Percentiles rank a stretch among this genome's conserved stretches.
Evolutionary conservation across 2,113 vertebrate species (phyloP).

Genomic region (Eurystomus gularis): DNA sequence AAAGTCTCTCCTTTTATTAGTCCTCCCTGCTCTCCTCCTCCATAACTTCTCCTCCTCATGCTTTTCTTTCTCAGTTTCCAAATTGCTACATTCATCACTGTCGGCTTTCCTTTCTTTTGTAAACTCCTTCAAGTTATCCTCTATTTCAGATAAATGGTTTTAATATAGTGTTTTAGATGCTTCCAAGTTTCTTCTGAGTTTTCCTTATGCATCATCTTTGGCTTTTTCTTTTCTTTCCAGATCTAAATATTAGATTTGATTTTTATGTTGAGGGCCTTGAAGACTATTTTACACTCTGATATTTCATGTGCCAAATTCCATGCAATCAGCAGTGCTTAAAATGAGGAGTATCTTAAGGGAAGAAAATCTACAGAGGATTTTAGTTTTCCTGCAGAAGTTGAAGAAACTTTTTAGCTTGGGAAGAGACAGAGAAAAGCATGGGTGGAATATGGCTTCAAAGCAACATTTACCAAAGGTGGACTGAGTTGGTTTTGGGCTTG

Average conservation of each 20-base stretch:
- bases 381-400: neutral
- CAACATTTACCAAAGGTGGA: neutral
- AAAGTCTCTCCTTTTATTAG: conserved; percentile 34
- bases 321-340: neutral
- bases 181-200: conserved; percentile 53
- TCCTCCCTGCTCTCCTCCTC: neutral
- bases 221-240: neutral
- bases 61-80: conserved; percentile 57
- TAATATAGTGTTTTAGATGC: conserved; percentile 74
- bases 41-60: conserved; percentile 16
- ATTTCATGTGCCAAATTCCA: neutral
- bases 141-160: conserved; percentile 70
- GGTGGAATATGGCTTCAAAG: neutral
- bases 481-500: neutral
- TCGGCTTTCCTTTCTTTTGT: conserved; percentile 34
- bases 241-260: conserved; percentile 23
- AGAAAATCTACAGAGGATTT: neutral
- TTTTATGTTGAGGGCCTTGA: conserved; percentile 1
- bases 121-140: conserved; percentile 68
- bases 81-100: conserved; percentile 75
- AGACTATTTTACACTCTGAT: neutral
- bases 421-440: neutral
- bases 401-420: neutral
- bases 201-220: neutral
- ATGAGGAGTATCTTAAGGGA: neutral